Conservation (phyloP, 2,797 vertebrate species). For the Semaprochilodus insignis region DNA sequence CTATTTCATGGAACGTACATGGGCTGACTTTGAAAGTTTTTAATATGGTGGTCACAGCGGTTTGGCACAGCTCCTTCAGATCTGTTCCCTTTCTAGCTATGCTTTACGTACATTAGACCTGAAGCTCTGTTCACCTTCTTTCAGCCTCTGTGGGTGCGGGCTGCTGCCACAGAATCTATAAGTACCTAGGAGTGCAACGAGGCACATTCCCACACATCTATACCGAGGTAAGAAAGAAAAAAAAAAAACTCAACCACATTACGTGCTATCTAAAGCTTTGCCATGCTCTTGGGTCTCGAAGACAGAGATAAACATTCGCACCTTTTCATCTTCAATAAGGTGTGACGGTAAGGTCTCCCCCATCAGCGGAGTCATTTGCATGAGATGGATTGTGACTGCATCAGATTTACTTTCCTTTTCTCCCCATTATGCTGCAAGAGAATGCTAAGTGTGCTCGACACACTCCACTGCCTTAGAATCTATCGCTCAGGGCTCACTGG, state of each 20-base stretch:
- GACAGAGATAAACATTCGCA: conserved; percentile 52
- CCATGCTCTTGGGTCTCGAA: conserved; percentile 30
- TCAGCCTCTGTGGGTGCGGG: conserved; percentile 11
- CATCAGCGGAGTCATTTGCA: conserved; percentile 56
- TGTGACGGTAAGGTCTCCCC: conserved; percentile 37
- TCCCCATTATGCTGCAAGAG: conserved; percentile 48
- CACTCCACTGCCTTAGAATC: conserved; percentile 57
- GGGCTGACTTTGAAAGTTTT: conserved; percentile 18
- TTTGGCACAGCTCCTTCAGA: not conserved
- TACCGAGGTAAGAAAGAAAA: not conserved
- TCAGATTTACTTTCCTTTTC: conserved; percentile 50
- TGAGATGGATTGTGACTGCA: conserved; percentile 50
- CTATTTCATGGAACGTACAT: conserved; percentile 19
- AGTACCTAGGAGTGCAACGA: conserved; percentile 31
- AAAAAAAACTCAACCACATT: conserved; percentile 23
- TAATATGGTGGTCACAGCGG: conserved; percentile 28
- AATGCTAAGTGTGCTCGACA: conserved; percentile 52
- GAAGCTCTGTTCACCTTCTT: conserved; percentile 18
- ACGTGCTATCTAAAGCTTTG: conserved; percentile 34
- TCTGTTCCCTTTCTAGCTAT: conserved; percentile 9
- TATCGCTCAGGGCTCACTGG: conserved; percentile 57
- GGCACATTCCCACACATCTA: conserved; percentile 17
- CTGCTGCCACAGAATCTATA: conserved; percentile 38
- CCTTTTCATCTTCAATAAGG: conserved; percentile 52
- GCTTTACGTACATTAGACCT: conserved; percentile 21